phyloP scores from a whole-genome alignment of 2,797 vertebrate species.

The Hippopotamyrus pictus region DNA sequence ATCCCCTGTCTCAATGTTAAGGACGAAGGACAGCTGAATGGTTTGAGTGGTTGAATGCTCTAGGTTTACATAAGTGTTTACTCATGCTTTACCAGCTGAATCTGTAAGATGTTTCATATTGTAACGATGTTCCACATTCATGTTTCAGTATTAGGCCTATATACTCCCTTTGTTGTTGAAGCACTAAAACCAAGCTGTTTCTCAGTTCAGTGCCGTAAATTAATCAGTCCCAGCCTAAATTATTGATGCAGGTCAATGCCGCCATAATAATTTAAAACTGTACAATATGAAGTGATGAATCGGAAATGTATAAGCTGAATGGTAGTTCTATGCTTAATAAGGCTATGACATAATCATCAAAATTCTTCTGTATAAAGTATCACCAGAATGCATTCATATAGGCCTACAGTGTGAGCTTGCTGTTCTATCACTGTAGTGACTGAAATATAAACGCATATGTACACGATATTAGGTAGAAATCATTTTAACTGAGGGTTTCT shows the following conservation, averaged over 20 bases:
- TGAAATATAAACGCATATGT: not conserved
- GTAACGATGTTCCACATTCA: not conserved
- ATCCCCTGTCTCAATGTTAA: not conserved
- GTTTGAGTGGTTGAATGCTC: not conserved
- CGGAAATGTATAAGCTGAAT: not conserved
- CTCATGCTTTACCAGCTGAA: not conserved
- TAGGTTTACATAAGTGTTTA: not conserved
- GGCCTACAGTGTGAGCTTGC: not conserved
- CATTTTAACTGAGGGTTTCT: not conserved
- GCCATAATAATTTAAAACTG: not conserved
- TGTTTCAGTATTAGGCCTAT: not conserved
- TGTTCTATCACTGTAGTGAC: not conserved
- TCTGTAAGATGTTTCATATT: not conserved
- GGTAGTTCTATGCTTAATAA: not conserved
- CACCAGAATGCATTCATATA: not conserved
- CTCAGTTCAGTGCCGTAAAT: not conserved
- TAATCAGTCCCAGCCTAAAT: not conserved
- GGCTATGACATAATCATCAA: not conserved
- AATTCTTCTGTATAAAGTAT: not conserved
- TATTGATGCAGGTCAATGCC: not conserved
- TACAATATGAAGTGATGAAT: not conserved
- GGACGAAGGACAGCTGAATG: not conserved
- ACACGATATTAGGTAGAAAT: not conserved
- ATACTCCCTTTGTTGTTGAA: not conserved
- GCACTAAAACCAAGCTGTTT: not conserved